Percentiles rank a stretch among this genome's conserved stretches.
phyloP scores from a whole-genome alignment of 2,113 vertebrate genomes.

The Choloepus hoffmanni region DNA sequence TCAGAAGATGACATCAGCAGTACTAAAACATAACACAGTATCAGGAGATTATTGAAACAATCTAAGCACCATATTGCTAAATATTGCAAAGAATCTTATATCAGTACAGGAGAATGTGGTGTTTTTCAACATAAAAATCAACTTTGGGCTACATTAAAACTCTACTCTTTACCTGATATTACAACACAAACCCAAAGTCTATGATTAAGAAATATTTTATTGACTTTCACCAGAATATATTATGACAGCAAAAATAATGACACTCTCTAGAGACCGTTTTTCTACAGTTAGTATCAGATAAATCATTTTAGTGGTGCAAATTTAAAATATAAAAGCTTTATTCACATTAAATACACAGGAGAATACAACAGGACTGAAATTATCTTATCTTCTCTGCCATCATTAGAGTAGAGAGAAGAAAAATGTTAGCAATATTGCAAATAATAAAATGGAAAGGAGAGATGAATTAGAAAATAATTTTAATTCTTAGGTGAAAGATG shows the following conservation, averaged over 20 bases:
- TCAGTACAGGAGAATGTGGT: background rate
- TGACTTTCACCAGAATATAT: slow-evolving; percentile 11
- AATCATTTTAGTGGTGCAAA: slow-evolving; percentile 16
- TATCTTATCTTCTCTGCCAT: background rate
- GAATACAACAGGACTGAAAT: slow-evolving; percentile 36
- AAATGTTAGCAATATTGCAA: background rate
- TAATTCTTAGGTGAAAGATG: background rate
- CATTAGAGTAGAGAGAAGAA: background rate
- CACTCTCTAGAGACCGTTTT: background rate
- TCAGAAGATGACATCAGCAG: background rate
- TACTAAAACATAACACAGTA: background rate
- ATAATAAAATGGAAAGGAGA: background rate
- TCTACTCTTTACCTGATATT: background rate
- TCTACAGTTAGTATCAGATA: background rate
- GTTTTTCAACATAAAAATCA: slow-evolving; percentile 8
- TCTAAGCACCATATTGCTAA: background rate
- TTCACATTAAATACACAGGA: slow-evolving; percentile 43
- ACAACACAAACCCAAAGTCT: background rate
- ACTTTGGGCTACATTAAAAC: background rate
- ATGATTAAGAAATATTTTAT: slow-evolving; percentile 20
- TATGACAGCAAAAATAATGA: slow-evolving; percentile 3
- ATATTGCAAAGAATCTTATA: background rate
- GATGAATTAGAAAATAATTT: background rate
- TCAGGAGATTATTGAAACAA: slow-evolving; percentile 25
- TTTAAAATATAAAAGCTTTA: slow-evolving; percentile 44